These are phyloP conservation scores for Netelia fuscicornis DNA, from an alignment of 2,888 invertebrate species.

Conservation along the genomic window DNA sequence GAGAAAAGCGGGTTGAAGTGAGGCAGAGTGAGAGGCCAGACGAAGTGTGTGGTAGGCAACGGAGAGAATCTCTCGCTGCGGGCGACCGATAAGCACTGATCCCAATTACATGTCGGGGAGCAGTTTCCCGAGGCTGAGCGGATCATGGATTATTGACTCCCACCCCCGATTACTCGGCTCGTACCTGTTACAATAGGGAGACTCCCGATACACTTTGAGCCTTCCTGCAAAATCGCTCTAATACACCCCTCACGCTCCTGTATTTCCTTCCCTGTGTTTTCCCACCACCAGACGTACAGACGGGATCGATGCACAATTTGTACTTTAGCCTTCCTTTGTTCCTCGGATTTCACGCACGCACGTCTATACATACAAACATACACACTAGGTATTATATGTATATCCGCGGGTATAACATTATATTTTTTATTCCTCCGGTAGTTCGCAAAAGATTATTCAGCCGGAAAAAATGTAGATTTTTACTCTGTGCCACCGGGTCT, in stretches of 20 bases:
- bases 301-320: neutral
- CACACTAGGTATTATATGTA: neutral
- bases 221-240: constrained; percentile 36
- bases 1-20: constrained; percentile 9
- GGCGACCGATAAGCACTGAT: constrained; percentile 83
- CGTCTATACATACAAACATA: neutral
- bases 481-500: constrained; percentile 1
- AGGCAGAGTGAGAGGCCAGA: constrained; percentile 54
- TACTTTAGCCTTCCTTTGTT: neutral
- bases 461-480: constrained; percentile 34
- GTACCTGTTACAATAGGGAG: constrained; percentile 61
- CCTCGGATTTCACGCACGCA: constrained; percentile 10
- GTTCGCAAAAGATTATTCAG: constrained; percentile 22
- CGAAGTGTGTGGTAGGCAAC: constrained; percentile 63
- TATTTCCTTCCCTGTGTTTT: neutral
- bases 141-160: constrained; percentile 83
- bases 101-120: constrained; percentile 82
- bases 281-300: neutral
- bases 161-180: constrained; percentile 75
- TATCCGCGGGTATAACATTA: neutral
- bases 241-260: neutral
- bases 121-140: constrained; percentile 80
- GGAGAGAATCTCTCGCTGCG: constrained; percentile 76
- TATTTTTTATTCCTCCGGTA: constrained; percentile 12
- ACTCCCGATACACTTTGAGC: constrained; percentile 66